Conservation (phyloP, 2,113 vertebrate genomes). For the Eulemur macaco region DNA sequence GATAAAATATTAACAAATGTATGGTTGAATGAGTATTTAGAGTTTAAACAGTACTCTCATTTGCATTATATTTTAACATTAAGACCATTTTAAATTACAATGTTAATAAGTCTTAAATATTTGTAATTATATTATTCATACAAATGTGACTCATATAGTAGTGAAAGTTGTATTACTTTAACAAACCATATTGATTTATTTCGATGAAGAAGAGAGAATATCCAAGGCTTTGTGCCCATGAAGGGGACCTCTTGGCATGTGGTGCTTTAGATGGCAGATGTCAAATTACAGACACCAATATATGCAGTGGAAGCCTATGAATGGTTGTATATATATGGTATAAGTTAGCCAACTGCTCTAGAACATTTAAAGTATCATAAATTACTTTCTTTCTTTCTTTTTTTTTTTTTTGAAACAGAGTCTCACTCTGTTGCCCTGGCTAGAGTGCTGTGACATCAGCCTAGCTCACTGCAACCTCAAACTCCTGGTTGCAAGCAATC, state of each 20-base stretch:
- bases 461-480: too few relatives aligned
- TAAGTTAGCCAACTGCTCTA: background rate
- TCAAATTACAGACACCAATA: background rate
- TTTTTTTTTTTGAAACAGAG: too few relatives aligned
- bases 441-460: too few relatives aligned
- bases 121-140: background rate
- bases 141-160: background rate
- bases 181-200: background rate
- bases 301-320: background rate
- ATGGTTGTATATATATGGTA: background rate
- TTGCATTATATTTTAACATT: conserved; percentile 29
- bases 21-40: conserved; percentile 19
- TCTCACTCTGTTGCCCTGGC: too few relatives aligned
- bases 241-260: background rate
- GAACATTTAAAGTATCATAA: background rate
- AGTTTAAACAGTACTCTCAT: background rate
- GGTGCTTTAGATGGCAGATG: background rate
- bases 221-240: background rate
- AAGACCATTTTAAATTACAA: background rate
- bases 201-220: background rate
- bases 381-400: background rate
- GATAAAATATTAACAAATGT: background rate
- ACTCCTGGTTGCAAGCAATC: too few relatives aligned
- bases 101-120: background rate
- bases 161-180: background rate